Base-by-base conservation (phyloP, 2,113 vertebrate species). In the Galbula dea region DNA sequence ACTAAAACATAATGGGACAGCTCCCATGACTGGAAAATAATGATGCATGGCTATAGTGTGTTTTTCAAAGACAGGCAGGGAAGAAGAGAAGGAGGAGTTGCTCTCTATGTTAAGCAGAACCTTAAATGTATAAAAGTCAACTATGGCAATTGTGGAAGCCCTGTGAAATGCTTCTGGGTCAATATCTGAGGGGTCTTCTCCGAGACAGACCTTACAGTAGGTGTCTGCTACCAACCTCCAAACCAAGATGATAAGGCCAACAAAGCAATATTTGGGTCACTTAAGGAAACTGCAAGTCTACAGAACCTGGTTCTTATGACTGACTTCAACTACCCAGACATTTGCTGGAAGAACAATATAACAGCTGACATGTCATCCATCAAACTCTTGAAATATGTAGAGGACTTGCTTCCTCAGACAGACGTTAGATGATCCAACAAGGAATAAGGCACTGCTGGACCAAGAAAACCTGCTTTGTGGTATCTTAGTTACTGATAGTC, bases 91-190 rank as follows among this genome's bases (percentile, higher is more conserved):
- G 15, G 7, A 78, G 29, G 5, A 20, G 16, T 65, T 11, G 2
- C 8, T 6, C 6, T 30, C 11, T 59, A 9, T 34, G 23, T 78
- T 72, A 57, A 30, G 34, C 15, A 63, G 41, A 39, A 63, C 8
- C 4, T 48, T 55, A 10, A 78, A 62, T 20, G 8, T 46, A n/a
- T 8, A 62, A n/a, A 62, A 54, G 5, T 62, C 29, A 69, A 12
- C 32, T 52, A 68, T 0, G 1, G n/a, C 0, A 2, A 46, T 16
- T 61, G 22, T 15, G 41, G 51, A 66, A 65, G 27, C 32, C 5
- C 3, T 54, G 4, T 49, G 5, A 2, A 46, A 66, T 61, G 16
- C 21, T 6, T 41, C 26, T 76, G 20, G 4, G 17, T 39, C 18
- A 29, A 48, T 48, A 48, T 63, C 15, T 78, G 45, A 49, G 18